Evolutionary conservation across 2,797 vertebrate species (phyloP).

Genomic region (Anisognathus igniventris): DNA sequence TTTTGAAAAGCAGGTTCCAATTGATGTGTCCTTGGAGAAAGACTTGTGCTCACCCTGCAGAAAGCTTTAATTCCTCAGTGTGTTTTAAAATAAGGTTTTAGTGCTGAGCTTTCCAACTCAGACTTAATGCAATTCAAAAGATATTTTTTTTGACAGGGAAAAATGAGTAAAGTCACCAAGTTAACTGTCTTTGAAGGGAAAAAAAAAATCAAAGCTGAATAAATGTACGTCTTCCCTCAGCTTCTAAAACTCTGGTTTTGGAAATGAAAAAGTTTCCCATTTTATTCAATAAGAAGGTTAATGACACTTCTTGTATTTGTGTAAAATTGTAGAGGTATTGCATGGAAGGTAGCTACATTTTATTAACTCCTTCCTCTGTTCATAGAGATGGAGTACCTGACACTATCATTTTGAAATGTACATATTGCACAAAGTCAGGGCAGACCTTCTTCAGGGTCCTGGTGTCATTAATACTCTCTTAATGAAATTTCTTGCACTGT

Average conservation of each 20-base stretch:
- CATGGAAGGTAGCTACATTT: not conserved
- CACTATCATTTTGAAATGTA: not conserved
- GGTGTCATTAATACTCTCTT: not conserved
- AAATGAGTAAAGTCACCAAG: constrained; percentile 24
- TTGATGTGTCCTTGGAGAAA: constrained; percentile 40
- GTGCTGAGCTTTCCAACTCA: constrained; percentile 18
- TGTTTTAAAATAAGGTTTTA: constrained; percentile 39
- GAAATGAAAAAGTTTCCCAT: not conserved
- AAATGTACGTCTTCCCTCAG: not conserved
- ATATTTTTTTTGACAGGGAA: constrained; percentile 17
- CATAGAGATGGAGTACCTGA: rapidly evolving
- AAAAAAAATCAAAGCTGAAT: not conserved
- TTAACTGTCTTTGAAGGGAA: constrained; percentile 5
- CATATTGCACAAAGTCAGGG: not conserved
- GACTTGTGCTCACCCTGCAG: constrained; percentile 40
- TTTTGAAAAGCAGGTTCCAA: constrained; percentile 41
- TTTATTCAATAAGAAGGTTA: not conserved
- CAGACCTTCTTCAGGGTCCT: not conserved
- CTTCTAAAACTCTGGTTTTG: not conserved
- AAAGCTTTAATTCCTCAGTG: constrained; percentile 40
- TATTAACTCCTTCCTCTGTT: constrained; percentile 22
- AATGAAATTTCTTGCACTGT: not conserved
- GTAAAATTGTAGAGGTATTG: not conserved
- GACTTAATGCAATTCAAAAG: constrained; percentile 32
- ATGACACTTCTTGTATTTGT: not conserved